phyloP scores from a whole-genome alignment of 2,888 invertebrate species.

The Helobdella robusta region DNA sequence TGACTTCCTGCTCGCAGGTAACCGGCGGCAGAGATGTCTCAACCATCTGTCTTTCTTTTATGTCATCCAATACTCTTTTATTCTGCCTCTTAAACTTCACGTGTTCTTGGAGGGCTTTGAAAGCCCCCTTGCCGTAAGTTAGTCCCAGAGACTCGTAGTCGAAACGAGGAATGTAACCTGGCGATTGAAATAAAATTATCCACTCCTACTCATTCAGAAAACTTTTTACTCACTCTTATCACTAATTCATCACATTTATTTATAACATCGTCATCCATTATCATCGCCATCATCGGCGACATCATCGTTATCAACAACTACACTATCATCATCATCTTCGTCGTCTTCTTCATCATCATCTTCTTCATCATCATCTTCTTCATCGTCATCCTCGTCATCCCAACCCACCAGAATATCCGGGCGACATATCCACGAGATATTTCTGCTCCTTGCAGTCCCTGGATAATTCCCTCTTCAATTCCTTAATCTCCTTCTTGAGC shows the following conservation, averaged over 20 bases:
- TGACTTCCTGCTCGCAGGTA: conserved; percentile 7
- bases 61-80: background rate
- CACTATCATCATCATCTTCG: background rate
- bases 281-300: background rate
- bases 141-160: conserved; percentile 5
- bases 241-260: background rate
- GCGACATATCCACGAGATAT: conserved; percentile 16
- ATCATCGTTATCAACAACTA: background rate
- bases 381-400: background rate
- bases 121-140: conserved; percentile 9
- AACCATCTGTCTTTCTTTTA: background rate
- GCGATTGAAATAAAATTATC: background rate
- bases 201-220: too few species aligned
- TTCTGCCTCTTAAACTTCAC: background rate
- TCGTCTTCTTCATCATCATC: background rate
- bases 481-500: background rate
- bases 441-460: conserved; percentile 3
- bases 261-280: background rate
- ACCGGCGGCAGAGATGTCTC: background rate
- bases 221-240: too few species aligned
- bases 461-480: conserved; percentile 3
- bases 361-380: background rate
- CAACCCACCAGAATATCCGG: conserved; percentile 18
- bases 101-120: conserved; percentile 19
- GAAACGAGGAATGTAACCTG: conserved; percentile 17